Base-by-base conservation (phyloP, 2,888 invertebrate species). In the Cerceris ruficornis region DNA sequence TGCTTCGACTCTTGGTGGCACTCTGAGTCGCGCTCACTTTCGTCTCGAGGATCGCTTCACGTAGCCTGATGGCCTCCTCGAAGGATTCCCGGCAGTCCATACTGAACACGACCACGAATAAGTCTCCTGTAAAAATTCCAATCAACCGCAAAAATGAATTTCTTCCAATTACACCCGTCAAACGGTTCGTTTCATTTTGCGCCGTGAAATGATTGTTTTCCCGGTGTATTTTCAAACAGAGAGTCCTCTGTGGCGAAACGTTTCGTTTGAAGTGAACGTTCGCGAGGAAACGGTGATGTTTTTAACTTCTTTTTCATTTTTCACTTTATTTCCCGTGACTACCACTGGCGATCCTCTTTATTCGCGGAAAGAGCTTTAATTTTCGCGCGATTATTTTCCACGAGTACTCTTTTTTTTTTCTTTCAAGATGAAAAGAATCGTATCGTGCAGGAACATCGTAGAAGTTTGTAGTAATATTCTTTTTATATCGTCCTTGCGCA, bases 31-130 rank as follows among this genome's bases (percentile, higher is more conserved):
- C 96, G 87, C 95, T 95, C 87, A 95, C 94, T 92, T 97, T 96
- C n/a, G 96, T 96, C 93, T 97, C 96, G 87, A 97, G 93, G 90
- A 97, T 96, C 93, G 97, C 96, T 88, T 97, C 96, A 59, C 96
- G 93, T 75, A 97, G 93, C 62, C 96, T 94, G 83, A 96, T 95
- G 65, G 96, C 97, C 92, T 97, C 97, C 88, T 97, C 96, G 90
- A 96, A 97, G 0, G 97, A 96, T 91, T 96, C 96, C 46, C 96
- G 94, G 85, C 96, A 96, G 90, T 97, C 97, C 96, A 97, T 96
- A 90, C 96, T 95, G 93, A 97, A 97, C 39, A 97, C 97, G 81
- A 97, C 93, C 77, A 97, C 95, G 93, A 97, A 97, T 39, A 96
- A 92, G 90, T 96, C 96, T 85, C 97, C 97, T 96, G 94, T 7